Evolutionary conservation across 2,113 vertebrate genomes (phyloP), one percentile per base, ranked within the genome.

Genomic region (Chaetura pelagica): DNA sequence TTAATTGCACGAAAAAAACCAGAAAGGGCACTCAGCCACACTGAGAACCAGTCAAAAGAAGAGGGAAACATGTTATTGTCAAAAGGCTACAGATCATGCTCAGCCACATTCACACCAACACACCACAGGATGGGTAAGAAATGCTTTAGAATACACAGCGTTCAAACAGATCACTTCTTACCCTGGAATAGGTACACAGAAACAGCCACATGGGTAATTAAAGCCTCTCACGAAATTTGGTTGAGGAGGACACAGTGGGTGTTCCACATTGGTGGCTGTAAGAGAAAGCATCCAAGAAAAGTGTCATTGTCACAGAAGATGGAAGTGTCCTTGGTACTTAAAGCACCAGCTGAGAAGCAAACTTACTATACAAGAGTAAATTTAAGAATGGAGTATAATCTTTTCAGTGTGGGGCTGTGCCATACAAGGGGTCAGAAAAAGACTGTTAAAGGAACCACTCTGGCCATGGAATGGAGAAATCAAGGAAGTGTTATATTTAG

Each of bases 141-240:
- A 6, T 4, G 23, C n/a, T 89, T 92, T 30, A 59, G 32, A 69
- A 80, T 20, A 61, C 3, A 1, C 16, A 71, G 51, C 4, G 3
- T 23, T 78, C 27, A 54, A 77, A 52, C 3, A 89, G 17, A 61
- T 40, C 0, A 0, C 4, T 64, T 64, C 99, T 98, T 98, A 99
- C 99, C 99, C 99, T 44, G 98, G 97, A 84, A 99, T 75, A 49
- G 99, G 99, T 55, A 98, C 97, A 84, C 99, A 99, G 91, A 99
- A 98, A 93, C 99, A 99, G 22, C 99, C 99, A 78, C 99, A 99
- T 1, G 99, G 98, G 68, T 99, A 98, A 97, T 99, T 99, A 76
- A 98, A 98, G 32, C 99, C 99, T 93, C 99, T 97, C 73, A 99
- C 99, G 0, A 98, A 99, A 76, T 98, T 98, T 4, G 98, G 95